Evolutionary conservation across 2,113 vertebrate species (phyloP).

Genomic region (Noctilio leporinus): DNA sequence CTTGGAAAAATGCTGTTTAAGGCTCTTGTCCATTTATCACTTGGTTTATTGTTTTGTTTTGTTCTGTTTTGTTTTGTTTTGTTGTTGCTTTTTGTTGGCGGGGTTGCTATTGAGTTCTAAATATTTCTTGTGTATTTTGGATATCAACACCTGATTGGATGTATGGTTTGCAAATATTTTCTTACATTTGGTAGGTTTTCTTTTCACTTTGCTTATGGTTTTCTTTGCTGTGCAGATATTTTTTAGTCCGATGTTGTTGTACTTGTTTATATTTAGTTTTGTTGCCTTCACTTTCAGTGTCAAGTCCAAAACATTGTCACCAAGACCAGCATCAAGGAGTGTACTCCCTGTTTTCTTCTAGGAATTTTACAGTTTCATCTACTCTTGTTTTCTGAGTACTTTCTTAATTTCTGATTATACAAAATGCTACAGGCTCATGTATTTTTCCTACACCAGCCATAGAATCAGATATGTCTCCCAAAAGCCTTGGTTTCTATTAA

Average conservation of each 20-base stretch:
- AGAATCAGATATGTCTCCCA: not conserved
- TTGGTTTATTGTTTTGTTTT: not conserved
- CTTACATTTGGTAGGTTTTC: not conserved
- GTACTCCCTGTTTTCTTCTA: not conserved
- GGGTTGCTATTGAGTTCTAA: not conserved
- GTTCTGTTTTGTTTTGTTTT: not conserved
- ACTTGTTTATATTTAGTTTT: not conserved
- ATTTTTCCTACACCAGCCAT: not conserved
- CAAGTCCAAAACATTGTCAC: not conserved
- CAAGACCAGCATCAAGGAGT: not conserved
- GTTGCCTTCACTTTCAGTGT: not conserved
- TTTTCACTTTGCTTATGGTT: not conserved
- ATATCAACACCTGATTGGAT: not conserved
- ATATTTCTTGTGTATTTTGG: not conserved
- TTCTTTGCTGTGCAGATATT: not conserved
- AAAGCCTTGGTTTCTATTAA: not conserved
- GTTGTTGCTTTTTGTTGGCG: too few relatives aligned
- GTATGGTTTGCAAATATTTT: not conserved
- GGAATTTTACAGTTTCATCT: not conserved
- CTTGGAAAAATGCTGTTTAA: not conserved
- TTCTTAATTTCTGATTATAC: not conserved
- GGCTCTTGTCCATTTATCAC: not conserved
- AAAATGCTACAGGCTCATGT: not conserved
- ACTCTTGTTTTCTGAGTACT: not conserved
- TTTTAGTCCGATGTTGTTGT: not conserved